Base-by-base conservation (phyloP, 2,888 invertebrate species). In the Conchocele bisecta region DNA sequence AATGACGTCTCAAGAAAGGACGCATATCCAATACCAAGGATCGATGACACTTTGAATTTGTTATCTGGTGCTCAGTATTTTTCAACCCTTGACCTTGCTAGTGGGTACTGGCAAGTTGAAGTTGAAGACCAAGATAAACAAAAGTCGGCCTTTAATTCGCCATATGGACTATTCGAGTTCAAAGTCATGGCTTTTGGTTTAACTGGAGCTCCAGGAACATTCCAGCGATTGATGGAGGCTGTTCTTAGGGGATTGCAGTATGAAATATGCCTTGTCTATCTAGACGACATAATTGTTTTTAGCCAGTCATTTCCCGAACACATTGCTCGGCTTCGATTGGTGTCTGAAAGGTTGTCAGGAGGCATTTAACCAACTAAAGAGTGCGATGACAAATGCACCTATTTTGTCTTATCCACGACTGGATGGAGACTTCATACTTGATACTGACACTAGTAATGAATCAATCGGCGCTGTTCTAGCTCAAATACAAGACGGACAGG, bases 61-160 rank as follows among this genome's bases (percentile, higher is more conserved):
- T 22, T 46, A 13, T 53, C 42, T 3, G 63, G 63, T 4, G 42
- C 31, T 15, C n/a, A 63, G 24, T 63, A 39, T 53, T 63, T 42
- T 7, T 28, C 41, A 20, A 29, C 41, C 3, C 20, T 46, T 1
- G 63, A 63, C 26, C 15, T 63, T 3, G 35, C 29, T 13, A 35
- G 17, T 13, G 54, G 54, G 0, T 63, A 63, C 42, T 51, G 53
- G 61, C 64, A 48, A 20, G 51, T 41, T 3, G 22, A 37, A 3
- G 56, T 63, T 3, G 51, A 61, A 15, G 51, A 50, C 33, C 3
- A 17, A 17, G 51, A 48, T 17, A 48, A 17, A 48, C 17, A 28
- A 24, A 48, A 48, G 22, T 29, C 48, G 5, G 48, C 48, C 4
- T 53, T 53, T 33, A 15, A 22, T 24, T 33, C 48, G 13, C 22